Evolutionary conservation across 2,797 vertebrate genomes (phyloP), one percentile per base, ranked within the genome.

Genomic region (Darevskia nairensis): DNA sequence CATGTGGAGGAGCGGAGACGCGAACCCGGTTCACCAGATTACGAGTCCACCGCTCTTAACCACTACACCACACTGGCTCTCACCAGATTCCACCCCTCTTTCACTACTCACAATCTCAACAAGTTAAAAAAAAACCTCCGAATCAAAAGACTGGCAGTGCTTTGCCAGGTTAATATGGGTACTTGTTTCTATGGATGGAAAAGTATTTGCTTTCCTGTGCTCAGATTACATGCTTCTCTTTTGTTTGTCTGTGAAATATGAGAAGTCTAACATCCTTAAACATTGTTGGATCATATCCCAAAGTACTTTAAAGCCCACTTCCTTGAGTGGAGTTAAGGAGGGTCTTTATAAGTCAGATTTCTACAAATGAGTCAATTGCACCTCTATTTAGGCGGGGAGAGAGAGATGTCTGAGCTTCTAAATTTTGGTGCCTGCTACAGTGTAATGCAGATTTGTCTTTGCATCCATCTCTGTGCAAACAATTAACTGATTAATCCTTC

Each of bases 401-500:
- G 77, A 50, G 46, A 15, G 2, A 35, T 35, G 35, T 35, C 27
- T n/a, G 21, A 19, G 11, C 50, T 81, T 81, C 25, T 66, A 17
- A 23, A n/a, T 32, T 19, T 1, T 25, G 78, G 64, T 3, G 64
- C 25, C 64, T 25, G 9, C 87, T 82, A 74, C 64, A 68, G 32
- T 72, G 35, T 1, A 82, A 66, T 41, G 61, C 71, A n/a, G 17
- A 50, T 80, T 50, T 50, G 10, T 32, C 9, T 0, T 4, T 17
- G 75, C 84, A 84, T 29, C 35, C 29, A 80, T 23, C 71, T 15
- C 55, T 86, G 72, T 74, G 35, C 21, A 77, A 39, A 72, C 15
- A 10, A 77, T 83, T 79, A 89, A 23, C 55, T 77, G 66, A 81
- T 86, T 68, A 44, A 71, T 21, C 88, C 77, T 46, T 84, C 35